Base-by-base conservation (phyloP, 2,797 vertebrate species). In the Telmatherina bonti region DNA sequence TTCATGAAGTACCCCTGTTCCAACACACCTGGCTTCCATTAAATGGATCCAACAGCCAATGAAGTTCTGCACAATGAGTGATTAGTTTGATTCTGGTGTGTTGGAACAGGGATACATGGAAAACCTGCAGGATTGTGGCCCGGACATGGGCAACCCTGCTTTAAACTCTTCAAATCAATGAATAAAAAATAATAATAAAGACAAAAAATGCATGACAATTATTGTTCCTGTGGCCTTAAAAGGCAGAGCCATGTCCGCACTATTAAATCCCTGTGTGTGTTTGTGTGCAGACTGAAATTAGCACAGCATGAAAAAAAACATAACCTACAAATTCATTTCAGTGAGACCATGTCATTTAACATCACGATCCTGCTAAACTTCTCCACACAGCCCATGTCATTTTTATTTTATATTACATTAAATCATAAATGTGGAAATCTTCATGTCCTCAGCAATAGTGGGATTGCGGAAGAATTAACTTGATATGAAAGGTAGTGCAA, bases 181-280 rank as follows among this genome's bases (percentile, higher is more conserved):
- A 12, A 30, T 10, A 3, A 24, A 30, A 52, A 35, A 51, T 51
- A 54, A n/a, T n/a, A 54, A 38, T 36, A 27, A 57, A 68, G 51
- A 52, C 24, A 51, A n/a, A 35, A 33, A 7, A 15, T n/a, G 31
- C 15, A 61, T 9, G 6, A 2, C 2, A 43, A 22, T 62, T 33
- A 55, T 62, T n/a, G 54, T 57, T 58, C 7, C 10, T 54, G 56
- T 57, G 29, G 35, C 16, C 24, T 74, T 41, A 55, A 67, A 62
- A 61, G 53, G 45, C 36, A 24, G 18, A 38, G 29, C 18, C 38
- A 49, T 12, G 57, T 59, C 35, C 49, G 24, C 47, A 30, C 22
- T 57, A 3, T 26, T 47, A 54, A 49, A 36, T 33, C 31, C 5
- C 36, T 27, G 10, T 36, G 24, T 52, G 24, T 16, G 29, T 16